Evolutionary conservation across 2,797 vertebrate genomes (phyloP), one percentile per base, ranked within the genome.

Genomic region (Urosaurus nigricauda): DNA sequence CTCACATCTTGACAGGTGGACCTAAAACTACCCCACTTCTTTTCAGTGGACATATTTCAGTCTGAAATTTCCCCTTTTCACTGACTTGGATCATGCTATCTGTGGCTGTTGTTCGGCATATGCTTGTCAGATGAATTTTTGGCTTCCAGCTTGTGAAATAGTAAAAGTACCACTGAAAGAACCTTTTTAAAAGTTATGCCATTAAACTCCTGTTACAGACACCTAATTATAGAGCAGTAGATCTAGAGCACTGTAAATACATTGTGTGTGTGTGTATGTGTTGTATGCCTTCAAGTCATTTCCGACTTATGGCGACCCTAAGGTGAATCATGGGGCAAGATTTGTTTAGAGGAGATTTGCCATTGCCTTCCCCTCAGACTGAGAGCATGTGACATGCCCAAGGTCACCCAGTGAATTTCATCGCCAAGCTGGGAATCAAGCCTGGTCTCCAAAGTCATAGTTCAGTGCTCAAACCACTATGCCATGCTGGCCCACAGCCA

Each of bases 21-120:
- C 56, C 4, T 21, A 77, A 85, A 75, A 40, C 70, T 13, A 75
- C 51, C 40, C 70, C 43, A 51, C 16, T 37, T 35, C 21, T 63
- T 77, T 77, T 77, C 56, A 63, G 5, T 63, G 56, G 56, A 32
- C 37, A 77, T 77, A 85, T 77, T 3, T 77, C 35, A 29, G 8
- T 78, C 29, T 86, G 13, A 26, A 40, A 3, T 43, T 56, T 82
- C 29, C 13, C 6, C 26, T 81, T 77, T 82, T 82, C 51, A 51
- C 29, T 53, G 17, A 43, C 37, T 82, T 74, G 16, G 92, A 94
- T 84, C 90, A 58, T 91, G 92, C 65, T 80, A 82, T 93, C 92
- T 93, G 85, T 93, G 88, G 91, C 86, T 32, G 24, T 40, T 60
- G 8, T 51, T 88, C 35, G 56, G n/a, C 12, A 12, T 51, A 65